These are phyloP conservation scores for Ophion ventricosus DNA, from an alignment of 2,888 invertebrate genomes.

Conservation along the genomic window DNA sequence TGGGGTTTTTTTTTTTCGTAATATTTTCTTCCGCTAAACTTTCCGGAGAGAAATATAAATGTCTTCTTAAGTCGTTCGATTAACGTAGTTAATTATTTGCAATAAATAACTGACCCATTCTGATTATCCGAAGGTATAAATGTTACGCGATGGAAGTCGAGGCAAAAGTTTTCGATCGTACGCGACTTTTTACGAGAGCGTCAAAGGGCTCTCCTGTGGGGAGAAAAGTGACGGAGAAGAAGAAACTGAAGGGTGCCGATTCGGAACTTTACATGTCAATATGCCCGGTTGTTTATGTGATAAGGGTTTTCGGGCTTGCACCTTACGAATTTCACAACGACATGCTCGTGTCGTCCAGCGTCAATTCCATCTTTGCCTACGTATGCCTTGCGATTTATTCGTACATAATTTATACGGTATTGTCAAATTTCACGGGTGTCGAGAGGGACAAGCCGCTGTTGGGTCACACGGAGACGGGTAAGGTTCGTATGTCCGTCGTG, in stretches of 20 bases:
- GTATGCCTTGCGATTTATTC: constrained; percentile 64
- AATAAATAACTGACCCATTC: neutral
- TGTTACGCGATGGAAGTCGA: constrained; percentile 35
- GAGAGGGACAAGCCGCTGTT: constrained; percentile 62
- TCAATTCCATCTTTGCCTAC: constrained; percentile 67
- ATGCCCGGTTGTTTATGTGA: constrained; percentile 74
- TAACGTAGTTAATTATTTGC: neutral
- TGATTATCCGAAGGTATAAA: constrained; percentile 1
- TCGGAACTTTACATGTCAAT: constrained; percentile 76
- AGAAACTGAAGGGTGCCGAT: constrained; percentile 71
- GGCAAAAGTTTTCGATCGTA: neutral
- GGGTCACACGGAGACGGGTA: constrained; percentile 72
- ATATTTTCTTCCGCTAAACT: neutral
- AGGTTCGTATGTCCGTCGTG: constrained; percentile 70
- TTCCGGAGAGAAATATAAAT: neutral
- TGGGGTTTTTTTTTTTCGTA: neutral
- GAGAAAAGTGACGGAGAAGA: constrained; percentile 29
- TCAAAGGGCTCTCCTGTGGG: neutral
- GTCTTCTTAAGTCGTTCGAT: neutral
- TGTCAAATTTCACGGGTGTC: constrained; percentile 44
- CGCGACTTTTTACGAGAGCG: neutral
- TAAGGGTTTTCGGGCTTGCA: constrained; percentile 77
- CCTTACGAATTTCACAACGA: constrained; percentile 76
- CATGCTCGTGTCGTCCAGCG: constrained; percentile 70
- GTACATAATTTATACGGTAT: constrained; percentile 66